A percentile compares a stretch with the other conserved stretches of the same genome.
Conservation (phyloP, 2,797 vertebrate genomes). For the Parambassis ranga region DNA sequence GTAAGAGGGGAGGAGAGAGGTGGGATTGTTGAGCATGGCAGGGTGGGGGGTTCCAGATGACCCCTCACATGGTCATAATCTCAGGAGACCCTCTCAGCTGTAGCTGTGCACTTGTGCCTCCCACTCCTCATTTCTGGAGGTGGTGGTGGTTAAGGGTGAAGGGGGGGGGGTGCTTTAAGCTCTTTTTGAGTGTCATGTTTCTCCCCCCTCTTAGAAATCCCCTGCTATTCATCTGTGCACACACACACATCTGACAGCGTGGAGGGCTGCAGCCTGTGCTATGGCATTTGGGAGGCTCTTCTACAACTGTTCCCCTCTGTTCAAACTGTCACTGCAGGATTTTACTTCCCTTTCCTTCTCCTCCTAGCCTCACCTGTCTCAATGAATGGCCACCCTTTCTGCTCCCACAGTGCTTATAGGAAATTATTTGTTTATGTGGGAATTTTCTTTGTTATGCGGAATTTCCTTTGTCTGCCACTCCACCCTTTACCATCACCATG, state of each 20-base stretch:
- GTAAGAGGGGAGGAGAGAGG: not conserved
- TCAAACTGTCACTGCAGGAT: conserved; percentile 57
- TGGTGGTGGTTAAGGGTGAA: not conserved
- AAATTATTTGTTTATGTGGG: not conserved
- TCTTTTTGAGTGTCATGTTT: conserved; percentile 63
- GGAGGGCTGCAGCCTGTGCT: conserved; percentile 51
- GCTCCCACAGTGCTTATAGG: not conserved
- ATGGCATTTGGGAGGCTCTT: conserved; percentile 68
- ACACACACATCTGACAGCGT: conserved; percentile 46
- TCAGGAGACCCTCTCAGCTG: conserved; percentile 70
- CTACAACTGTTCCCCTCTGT: conserved; percentile 72
- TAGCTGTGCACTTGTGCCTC: conserved; percentile 61
- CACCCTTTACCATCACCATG: conserved; percentile 63
- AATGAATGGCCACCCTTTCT: conserved; percentile 49
- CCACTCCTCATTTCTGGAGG: conserved; percentile 49
- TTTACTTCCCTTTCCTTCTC: conserved; percentile 37
- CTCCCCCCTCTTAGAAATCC: conserved; percentile 57
- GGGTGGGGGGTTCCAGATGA: conserved; percentile 38
- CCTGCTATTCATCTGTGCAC: conserved; percentile 51
- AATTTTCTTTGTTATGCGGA: conserved; percentile 50
- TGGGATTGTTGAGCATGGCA: conserved; percentile 6
- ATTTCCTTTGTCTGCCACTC: too few relatives aligned
- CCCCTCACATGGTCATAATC: conserved; percentile 59
- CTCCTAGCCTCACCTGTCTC: conserved; percentile 44
- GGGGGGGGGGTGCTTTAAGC: not conserved